phyloP scores from a whole-genome alignment of 1,140 invertebrate genomes.

The Scaptomyza montana region DNA sequence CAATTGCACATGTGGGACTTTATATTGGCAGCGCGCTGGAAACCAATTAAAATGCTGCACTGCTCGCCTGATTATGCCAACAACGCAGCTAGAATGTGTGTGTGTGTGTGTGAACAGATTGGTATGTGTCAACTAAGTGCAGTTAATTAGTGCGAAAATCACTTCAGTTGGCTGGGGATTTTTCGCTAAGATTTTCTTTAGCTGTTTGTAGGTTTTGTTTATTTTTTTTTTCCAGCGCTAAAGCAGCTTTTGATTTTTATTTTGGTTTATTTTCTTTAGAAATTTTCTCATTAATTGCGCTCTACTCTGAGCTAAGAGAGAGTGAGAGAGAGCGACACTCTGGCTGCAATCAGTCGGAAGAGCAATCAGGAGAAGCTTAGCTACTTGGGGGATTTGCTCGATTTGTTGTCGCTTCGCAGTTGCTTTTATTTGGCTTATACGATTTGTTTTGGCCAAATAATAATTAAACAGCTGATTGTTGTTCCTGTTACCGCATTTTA shows the following conservation, averaged over 20 bases:
- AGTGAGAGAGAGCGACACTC: background rate
- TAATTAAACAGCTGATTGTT: background rate
- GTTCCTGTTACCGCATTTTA: background rate
- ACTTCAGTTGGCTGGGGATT: conserved; percentile 78
- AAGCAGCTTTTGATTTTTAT: conserved; percentile 37
- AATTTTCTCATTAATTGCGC: conserved; percentile 79
- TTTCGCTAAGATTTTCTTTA: conserved; percentile 65
- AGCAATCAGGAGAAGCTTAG: conserved; percentile 47
- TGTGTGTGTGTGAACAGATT: conserved; percentile 71
- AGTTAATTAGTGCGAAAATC: conserved; percentile 83
- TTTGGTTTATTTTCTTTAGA: conserved; percentile 62
- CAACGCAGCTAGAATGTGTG: conserved; percentile 34
- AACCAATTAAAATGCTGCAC: conserved; percentile 81
- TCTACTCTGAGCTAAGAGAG: conserved; percentile 36
- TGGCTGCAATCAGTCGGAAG: conserved; percentile 60
- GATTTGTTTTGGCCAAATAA: background rate
- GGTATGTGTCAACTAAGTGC: conserved; percentile 82
- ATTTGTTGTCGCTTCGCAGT: conserved; percentile 56
- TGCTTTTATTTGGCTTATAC: conserved; percentile 19
- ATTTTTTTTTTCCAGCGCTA: conserved; percentile 33
- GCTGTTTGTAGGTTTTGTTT: conserved; percentile 35
- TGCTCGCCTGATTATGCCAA: conserved; percentile 73
- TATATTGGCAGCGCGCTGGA: conserved; percentile 73
- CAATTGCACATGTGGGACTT: conserved; percentile 81
- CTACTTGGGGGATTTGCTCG: conserved; percentile 75